A percentile compares a stretch with the other conserved stretches of the same genome.
phyloP scores from a whole-genome alignment of 1,140 invertebrate genomes.

The Sitophilus oryzae region DNA sequence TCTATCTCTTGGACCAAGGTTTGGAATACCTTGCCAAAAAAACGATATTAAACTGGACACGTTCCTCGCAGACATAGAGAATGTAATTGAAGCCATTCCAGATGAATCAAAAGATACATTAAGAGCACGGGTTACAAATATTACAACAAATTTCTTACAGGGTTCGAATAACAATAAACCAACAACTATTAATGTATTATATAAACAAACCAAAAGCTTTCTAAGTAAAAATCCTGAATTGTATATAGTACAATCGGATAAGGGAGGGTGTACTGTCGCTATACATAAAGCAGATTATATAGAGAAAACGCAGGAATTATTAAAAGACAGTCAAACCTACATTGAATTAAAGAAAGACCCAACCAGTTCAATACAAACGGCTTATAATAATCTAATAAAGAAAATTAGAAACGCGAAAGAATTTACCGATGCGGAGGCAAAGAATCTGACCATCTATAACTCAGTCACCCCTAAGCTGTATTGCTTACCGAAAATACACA shows the following conservation, averaged over 20 bases:
- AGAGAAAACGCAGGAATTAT: background rate
- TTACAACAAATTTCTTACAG: no score
- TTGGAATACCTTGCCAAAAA: no score
- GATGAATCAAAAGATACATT: no score
- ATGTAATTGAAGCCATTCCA: no score
- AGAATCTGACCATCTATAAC: background rate
- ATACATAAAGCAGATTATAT: background rate
- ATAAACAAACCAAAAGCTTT: background rate
- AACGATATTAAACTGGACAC: no score
- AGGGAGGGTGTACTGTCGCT: background rate
- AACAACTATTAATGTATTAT: no score
- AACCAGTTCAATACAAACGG: background rate
- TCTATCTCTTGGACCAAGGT: no score
- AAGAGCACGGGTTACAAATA: no score
- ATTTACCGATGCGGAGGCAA: background rate
- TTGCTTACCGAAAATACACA: no score
- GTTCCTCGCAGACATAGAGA: no score
- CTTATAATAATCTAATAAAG: background rate
- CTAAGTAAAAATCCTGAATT: background rate
- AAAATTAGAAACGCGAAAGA: background rate
- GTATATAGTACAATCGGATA: conserved; percentile 1
- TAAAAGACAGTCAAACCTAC: background rate
- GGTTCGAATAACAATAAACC: no score
- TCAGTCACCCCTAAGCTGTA: background rate
- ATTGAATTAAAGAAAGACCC: background rate